A percentile compares a stretch with the other conserved stretches of the same genome.
phyloP scores from a whole-genome alignment of 2,888 invertebrate genomes.

The Noctua janthina region DNA sequence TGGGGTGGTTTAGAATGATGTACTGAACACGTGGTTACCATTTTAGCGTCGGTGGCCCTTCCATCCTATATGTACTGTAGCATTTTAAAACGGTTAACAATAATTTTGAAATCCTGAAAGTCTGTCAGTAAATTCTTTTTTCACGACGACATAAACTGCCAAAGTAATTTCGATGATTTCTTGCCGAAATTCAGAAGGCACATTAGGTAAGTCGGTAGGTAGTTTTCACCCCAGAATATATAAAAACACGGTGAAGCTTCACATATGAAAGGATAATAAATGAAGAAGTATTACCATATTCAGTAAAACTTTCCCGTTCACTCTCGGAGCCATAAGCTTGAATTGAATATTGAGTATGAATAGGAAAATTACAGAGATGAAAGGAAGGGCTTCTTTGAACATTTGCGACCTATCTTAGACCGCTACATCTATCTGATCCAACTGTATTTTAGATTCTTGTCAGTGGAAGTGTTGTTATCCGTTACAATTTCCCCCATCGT shows the following conservation, averaged over 20 bases:
- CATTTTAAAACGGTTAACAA: background rate
- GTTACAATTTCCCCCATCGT: background rate
- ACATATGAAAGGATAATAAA: background rate
- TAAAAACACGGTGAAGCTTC: conserved; percentile 10
- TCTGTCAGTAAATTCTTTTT: background rate
- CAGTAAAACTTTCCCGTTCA: conserved; percentile 28
- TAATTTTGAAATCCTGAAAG: background rate
- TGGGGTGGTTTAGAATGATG: too few species aligned
- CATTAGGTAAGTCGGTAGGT: background rate
- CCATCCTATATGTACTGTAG: too few species aligned
- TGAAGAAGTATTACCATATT: conserved; percentile 43
- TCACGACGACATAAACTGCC: background rate
- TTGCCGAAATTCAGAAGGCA: background rate
- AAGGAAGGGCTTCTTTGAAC: conserved; percentile 11
- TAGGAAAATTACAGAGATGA: conserved; percentile 22
- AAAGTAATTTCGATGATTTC: conserved; percentile 7
- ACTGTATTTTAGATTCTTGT: background rate
- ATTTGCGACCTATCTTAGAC: background rate
- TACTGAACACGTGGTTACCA: too few species aligned
- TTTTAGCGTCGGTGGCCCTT: too few species aligned
- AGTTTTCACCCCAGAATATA: conserved; percentile 23
- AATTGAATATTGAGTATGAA: conserved; percentile 38
- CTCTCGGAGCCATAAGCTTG: conserved; percentile 4
- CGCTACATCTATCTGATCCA: background rate
- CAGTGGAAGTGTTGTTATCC: too few species aligned